Base-by-base conservation (phyloP, 2,888 invertebrate genomes). In the Drosophila pegasa region DNA sequence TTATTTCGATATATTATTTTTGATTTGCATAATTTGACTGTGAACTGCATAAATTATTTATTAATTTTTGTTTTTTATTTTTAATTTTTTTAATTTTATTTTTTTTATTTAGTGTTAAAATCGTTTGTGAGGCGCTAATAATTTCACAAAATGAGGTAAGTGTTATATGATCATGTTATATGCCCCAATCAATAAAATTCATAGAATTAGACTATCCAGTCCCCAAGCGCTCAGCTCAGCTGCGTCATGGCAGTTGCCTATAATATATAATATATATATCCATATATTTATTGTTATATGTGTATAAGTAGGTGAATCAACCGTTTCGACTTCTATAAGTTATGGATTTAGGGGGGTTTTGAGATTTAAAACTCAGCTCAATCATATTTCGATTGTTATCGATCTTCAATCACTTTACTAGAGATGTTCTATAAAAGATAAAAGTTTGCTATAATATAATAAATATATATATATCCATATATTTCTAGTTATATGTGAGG, bases 71-170 rank as follows among this genome's bases (percentile, higher is more conserved):
- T 33, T 37, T 20, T 22, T 40, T 10, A 20, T 8, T 20, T 55
- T 18, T 45, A 33, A 14, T 57, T 35, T 51, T 52, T 41, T n/a
- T 43, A 27, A 45, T 33, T 54, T 9, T 7, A 8, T 31, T 40
- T 7, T 43, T 52, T 27, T 57, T 40, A 8, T 18, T 33, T 51
- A 67, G 54, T 76, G 72, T 8, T 27, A 8, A 20, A 35, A 54
- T n/a, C n/a, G n/a, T 57, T 70, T 47, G 40, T 16, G 18, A 20
- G 10, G 31, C 29, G 50, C 33, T 9, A 29, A 9, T 31, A 20
- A n/a, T 29, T 41, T 25, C 14, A 10, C n/a, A 79, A 64, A 43
- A 78, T 78, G 77, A 75, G 71, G 77, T 78, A 66, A 79, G 77
- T 71, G 41, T 14, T 35, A 16, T 33, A 50, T 22, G 50, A 6